Base-by-base conservation (phyloP, 2,888 invertebrate species). In the Theretra japonica region DNA sequence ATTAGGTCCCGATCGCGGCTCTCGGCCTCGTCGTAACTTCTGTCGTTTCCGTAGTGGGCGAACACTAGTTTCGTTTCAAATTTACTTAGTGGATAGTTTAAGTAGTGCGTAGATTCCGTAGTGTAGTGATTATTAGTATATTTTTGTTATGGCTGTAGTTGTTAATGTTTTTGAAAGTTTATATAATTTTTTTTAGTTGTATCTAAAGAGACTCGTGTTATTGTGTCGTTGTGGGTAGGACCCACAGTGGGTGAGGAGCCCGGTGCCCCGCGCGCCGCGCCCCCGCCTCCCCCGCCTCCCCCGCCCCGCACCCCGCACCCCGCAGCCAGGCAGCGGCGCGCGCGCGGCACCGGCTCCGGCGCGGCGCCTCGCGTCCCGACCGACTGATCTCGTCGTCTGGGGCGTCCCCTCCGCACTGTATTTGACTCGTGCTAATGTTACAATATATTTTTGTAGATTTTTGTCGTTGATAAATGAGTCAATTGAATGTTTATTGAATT, bases 61-160 rank as follows among this genome's bases (percentile, higher is more conserved):
- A 90, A 92, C 88, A 85, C 87, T 91, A 91, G 93, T 91, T 91
- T 90, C 90, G 91, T 65, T 65, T 48, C 21, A 91, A 89, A 87
- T 89, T 91, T 86, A 91, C 88, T 89, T 93, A 94, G 92, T 86
- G 83, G 81, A 88, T 93, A 94, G 93, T 90, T 86, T 93, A 93
- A 88, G 89, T 93, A 94, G 93, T 85, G 80, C 76, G 91, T 94
- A 94, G 93, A 87, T 90, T 91, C 89, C 91, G 91, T 94, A 94
- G 94, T 75, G 89, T 94, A 93, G 93, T 90, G 83, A 89, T 93
- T 92, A 89, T 91, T 94, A 94, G 92, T 89, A 75, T 93, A 93
- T 93, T 94, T 94, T 94, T 93, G 93, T 93, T 94, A 94, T 93
- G 93, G 92, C 93, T 91, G 93, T 93, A 94, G 94, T 89, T 92